Percentiles rank a stretch among this genome's conserved stretches.
phyloP scores from a whole-genome alignment of 1,140 invertebrate species.

The Schlechtendalia chinensis region DNA sequence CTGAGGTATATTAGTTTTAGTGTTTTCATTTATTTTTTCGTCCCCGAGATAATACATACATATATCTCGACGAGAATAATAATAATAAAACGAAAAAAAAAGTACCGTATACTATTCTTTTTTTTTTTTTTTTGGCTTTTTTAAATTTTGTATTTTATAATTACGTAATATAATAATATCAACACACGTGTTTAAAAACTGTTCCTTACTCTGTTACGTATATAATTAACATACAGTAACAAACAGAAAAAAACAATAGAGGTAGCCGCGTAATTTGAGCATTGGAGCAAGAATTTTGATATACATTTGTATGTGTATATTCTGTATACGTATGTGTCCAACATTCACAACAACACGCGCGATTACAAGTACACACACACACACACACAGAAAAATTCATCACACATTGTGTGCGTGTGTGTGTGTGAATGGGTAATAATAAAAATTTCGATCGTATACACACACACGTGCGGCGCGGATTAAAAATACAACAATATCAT shows the following conservation, averaged over 20 bases:
- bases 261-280: conserved; percentile 43
- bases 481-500: too few species aligned
- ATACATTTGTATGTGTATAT: neutral
- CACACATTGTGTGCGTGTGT: too few species aligned
- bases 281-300: conserved; percentile 38
- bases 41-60: neutral
- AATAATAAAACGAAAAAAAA: neutral
- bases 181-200: conserved; percentile 36
- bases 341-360: too few species aligned
- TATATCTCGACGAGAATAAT: neutral
- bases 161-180: conserved; percentile 6
- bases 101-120: conserved; percentile 35
- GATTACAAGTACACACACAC: too few species aligned
- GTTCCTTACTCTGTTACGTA: conserved; percentile 24
- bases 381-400: too few species aligned
- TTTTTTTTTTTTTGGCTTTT: too few species aligned
- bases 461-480: neutral
- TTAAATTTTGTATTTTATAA: too few species aligned
- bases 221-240: conserved; percentile 31
- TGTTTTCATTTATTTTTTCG: neutral
- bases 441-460: neutral
- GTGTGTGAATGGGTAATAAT: too few species aligned
- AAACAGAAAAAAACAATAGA: conserved; percentile 31
- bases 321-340: too few species aligned
- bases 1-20: conserved; percentile 1